These are phyloP conservation scores for Petrocephalus sullivani DNA, from an alignment of 2,797 vertebrate genomes.

Conservation along the genomic window DNA sequence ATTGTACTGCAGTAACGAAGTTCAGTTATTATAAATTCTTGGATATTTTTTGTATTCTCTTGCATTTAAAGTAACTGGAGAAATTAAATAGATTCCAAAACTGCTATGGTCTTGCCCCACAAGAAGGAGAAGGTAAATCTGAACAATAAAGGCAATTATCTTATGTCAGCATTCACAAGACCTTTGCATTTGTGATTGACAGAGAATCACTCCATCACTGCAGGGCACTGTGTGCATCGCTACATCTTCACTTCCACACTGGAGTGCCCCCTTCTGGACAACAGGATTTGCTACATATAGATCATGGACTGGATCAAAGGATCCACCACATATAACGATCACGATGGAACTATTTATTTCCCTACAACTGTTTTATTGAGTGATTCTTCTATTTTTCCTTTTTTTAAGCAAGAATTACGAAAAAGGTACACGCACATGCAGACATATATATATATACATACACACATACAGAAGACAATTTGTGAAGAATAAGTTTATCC, in stretches of 20 bases:
- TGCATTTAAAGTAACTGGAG: conserved; percentile 3
- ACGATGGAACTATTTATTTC: neutral
- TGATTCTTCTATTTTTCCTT: neutral
- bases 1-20: neutral
- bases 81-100: neutral
- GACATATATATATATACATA: neutral
- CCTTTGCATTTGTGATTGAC: neutral
- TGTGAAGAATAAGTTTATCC: neutral
- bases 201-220: neutral
- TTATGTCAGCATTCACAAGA: neutral
- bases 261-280: conserved; percentile 28
- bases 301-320: neutral
- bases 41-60: neutral
- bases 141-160: conserved; percentile 1
- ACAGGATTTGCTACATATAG: neutral
- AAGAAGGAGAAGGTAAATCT: neutral
- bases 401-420: neutral
- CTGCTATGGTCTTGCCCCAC: neutral
- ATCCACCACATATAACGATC: neutral
- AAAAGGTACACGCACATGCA: neutral
- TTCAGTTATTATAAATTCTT: neutral
- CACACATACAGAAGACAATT: neutral
- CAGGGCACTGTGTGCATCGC: neutral
- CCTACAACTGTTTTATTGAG: neutral
- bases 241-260: neutral